Percentiles rank a stretch among this genome's conserved stretches.
Conservation (phyloP, 2,113 vertebrate genomes). For the Apteryx mantelli region DNA sequence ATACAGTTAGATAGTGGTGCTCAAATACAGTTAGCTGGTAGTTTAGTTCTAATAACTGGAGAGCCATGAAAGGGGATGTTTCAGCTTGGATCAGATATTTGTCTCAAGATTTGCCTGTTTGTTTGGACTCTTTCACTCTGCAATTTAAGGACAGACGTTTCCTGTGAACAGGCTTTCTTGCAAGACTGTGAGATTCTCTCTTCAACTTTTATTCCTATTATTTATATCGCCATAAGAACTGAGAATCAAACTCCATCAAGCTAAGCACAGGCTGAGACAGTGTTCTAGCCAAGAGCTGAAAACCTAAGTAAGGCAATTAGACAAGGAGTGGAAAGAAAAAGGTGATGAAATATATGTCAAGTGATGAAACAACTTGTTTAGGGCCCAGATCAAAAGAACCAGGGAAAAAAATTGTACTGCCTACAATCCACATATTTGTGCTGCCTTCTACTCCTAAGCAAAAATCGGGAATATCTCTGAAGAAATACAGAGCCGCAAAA, state of each 20-base stretch:
- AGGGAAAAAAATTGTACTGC: neutral
- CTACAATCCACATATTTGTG: neutral
- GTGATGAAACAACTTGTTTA: neutral
- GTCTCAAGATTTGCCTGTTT: neutral
- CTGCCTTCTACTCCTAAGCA: neutral
- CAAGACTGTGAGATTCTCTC: neutral
- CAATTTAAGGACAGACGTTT: neutral
- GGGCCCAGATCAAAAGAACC: neutral
- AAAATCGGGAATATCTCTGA: neutral
- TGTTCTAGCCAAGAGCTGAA: neutral
- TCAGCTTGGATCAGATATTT: neutral
- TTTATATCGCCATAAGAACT: neutral
- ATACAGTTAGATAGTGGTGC: neutral
- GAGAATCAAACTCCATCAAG: neutral
- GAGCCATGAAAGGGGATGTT: neutral
- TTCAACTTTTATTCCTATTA: neutral
- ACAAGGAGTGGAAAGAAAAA: neutral
- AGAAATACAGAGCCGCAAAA: neutral
- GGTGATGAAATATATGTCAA: neutral
- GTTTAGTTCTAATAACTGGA: neutral
- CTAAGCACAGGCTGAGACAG: neutral
- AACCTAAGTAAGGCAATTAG: neutral
- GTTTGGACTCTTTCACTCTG: neutral
- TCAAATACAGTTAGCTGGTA: neutral
- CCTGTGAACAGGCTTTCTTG: neutral